phyloP scores from a whole-genome alignment of 2,797 vertebrate genomes.

The Macrochelys suwanniensis region DNA sequence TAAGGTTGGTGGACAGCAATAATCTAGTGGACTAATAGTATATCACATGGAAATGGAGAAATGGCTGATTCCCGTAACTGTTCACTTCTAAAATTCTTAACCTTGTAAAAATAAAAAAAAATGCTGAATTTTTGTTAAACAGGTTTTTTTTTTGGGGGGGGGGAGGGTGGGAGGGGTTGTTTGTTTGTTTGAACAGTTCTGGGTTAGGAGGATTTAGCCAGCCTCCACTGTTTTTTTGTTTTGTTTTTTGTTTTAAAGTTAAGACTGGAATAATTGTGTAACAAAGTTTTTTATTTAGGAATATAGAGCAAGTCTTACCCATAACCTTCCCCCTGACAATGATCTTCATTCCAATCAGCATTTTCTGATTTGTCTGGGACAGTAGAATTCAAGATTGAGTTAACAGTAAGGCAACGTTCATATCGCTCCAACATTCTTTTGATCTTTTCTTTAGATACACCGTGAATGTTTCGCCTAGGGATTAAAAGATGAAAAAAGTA shows the following conservation, averaged over 20 bases:
- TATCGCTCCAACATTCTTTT: conserved; percentile 90
- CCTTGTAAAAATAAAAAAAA: conserved; percentile 13
- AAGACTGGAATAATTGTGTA: background rate
- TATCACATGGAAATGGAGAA: background rate
- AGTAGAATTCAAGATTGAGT: conserved; percentile 89
- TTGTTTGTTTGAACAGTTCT: background rate
- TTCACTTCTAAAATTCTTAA: background rate
- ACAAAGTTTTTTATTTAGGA: background rate
- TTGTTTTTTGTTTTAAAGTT: background rate
- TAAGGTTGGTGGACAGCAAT: background rate
- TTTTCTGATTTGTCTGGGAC: conserved; percentile 79
- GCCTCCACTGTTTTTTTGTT: background rate
- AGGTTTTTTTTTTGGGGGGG: background rate
- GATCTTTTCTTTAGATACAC: conserved; percentile 92
- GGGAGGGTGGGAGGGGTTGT: too few species aligned
- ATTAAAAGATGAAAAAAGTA: conserved; percentile 32
- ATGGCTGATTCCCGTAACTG: background rate
- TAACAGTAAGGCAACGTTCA: conserved; percentile 89
- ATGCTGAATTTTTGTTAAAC: background rate
- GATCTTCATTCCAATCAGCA: conserved; percentile 58
- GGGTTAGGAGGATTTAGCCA: background rate
- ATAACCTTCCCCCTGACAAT: conserved; percentile 58
- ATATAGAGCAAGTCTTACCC: conserved; percentile 81
- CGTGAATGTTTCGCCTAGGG: conserved; percentile 89
- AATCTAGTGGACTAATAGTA: background rate